Percentiles rank a stretch among this genome's conserved stretches.
Conservation (phyloP, 2,113 vertebrate genomes). For the Mormoops blainvillei region DNA sequence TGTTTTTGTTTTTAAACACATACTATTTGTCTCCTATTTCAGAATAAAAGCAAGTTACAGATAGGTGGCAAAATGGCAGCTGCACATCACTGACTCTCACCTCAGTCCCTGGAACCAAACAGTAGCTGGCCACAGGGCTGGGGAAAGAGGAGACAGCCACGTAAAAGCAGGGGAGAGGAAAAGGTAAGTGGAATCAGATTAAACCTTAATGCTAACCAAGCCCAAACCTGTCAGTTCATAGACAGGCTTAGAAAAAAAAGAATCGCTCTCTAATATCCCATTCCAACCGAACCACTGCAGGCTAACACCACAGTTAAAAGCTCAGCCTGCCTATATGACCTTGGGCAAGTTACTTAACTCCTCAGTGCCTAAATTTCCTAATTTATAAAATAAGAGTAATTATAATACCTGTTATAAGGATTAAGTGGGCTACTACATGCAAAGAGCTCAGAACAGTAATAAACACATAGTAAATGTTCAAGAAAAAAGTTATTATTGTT, state of each 20-base stretch:
- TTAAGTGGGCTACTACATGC: not conserved
- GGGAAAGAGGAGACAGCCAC: not conserved
- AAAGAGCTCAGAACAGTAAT: constrained; percentile 2
- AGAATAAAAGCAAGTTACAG: not conserved
- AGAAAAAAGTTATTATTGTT: not conserved
- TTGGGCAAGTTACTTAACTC: constrained; percentile 31
- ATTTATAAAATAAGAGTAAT: constrained; percentile 15
- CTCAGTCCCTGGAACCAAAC: not conserved
- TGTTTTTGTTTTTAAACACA: not conserved
- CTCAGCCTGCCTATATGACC: not conserved
- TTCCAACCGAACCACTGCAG: not conserved
- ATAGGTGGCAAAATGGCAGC: constrained; percentile 2
- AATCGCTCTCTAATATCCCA: not conserved
- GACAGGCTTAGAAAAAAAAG: not conserved
- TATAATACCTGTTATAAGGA: not conserved
- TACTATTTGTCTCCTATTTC: not conserved
- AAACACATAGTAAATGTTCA: not conserved
- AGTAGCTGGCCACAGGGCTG: not conserved
- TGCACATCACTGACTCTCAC: not conserved
- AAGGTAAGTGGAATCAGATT: not conserved
- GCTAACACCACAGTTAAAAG: not conserved
- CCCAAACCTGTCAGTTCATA: not conserved
- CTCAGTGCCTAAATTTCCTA: not conserved
- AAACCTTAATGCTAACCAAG: not conserved
- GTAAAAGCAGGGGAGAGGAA: not conserved